These are phyloP conservation scores for Rhorus exstirpatorius DNA, from an alignment of 2,888 invertebrate genomes.

Conservation along the genomic window DNA sequence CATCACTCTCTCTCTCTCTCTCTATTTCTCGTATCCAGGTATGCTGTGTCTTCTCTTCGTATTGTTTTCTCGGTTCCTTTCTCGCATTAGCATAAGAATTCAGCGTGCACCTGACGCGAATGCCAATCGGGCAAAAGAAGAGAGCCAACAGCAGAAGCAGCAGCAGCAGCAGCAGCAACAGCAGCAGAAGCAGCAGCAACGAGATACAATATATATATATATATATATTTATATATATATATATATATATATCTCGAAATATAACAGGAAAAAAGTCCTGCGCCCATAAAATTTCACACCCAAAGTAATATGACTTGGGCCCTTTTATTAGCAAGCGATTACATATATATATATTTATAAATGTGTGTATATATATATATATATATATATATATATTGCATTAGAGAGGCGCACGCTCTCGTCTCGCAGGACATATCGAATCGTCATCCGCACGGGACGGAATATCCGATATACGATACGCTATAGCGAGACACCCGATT, in stretches of 20 bases:
- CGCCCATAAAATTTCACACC: background rate
- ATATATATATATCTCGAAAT: background rate
- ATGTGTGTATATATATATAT: background rate
- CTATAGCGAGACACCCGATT: slow-evolving; percentile 59
- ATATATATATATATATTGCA: background rate
- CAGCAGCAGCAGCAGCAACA: slow-evolving; percentile 52
- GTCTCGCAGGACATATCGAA: slow-evolving; percentile 74
- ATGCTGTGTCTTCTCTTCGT: slow-evolving; percentile 76
- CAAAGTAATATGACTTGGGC: background rate
- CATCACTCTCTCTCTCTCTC: slow-evolving; percentile 31
- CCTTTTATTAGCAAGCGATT: background rate
- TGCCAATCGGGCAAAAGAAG: slow-evolving; percentile 78
- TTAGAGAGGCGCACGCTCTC: slow-evolving; percentile 69
- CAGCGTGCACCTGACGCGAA: slow-evolving; percentile 85
- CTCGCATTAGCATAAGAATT: slow-evolving; percentile 86
- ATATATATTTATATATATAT: slow-evolving; percentile 10
- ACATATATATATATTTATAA: background rate
- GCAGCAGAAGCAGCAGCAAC: slow-evolving; percentile 43
- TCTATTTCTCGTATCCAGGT: slow-evolving; percentile 69
- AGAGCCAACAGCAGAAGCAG: slow-evolving; percentile 57
- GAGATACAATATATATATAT: slow-evolving; percentile 5
- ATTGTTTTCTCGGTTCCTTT: slow-evolving; percentile 86
- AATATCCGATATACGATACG: slow-evolving; percentile 75
- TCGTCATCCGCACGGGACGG: slow-evolving; percentile 74
- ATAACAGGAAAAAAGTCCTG: background rate